Evolutionary conservation across 1,140 invertebrate species (phyloP).

Genomic region (Drosophila punjabiensis): DNA sequence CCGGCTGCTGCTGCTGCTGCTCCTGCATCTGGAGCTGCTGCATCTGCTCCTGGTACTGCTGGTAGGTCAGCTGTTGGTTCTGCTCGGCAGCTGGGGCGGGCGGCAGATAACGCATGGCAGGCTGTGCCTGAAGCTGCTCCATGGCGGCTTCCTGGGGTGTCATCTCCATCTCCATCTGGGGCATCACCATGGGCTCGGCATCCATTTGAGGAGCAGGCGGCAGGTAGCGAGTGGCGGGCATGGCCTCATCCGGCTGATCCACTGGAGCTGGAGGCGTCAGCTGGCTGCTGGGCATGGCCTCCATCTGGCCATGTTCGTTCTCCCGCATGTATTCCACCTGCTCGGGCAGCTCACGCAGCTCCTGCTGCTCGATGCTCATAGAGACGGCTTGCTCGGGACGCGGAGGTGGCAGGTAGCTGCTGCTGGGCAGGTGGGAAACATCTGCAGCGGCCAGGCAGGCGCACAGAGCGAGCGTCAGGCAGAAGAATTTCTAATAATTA

Average conservation of each 20-base stretch:
- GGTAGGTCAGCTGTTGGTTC: constrained; percentile 65
- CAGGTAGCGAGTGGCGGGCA: constrained; percentile 56
- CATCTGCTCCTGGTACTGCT: constrained; percentile 73
- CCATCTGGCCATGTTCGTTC: constrained; percentile 52
- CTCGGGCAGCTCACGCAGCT: constrained; percentile 73
- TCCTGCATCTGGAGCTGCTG: constrained; percentile 33
- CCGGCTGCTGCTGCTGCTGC: constrained; percentile 17
- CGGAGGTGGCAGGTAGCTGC: constrained; percentile 68
- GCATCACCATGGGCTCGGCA: constrained; percentile 44
- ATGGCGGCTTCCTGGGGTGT: constrained; percentile 13
- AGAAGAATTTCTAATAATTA: constrained; percentile 50
- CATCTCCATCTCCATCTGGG: constrained; percentile 50
- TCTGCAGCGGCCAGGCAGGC: constrained; percentile 70
- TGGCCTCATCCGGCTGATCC: constrained; percentile 29
- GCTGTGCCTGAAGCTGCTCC: constrained; percentile 35
- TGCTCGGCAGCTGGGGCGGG: constrained; percentile 38
- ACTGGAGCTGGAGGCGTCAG: constrained; percentile 58
- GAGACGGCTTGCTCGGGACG: constrained; percentile 58
- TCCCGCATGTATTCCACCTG: constrained; percentile 74
- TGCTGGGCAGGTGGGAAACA: constrained; percentile 74
- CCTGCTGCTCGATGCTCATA: constrained; percentile 77
- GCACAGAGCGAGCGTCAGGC: constrained; percentile 48
- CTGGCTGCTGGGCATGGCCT: constrained; percentile 61
- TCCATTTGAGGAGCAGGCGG: constrained; percentile 46
- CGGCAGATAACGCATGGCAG: constrained; percentile 54